phyloP scores from a whole-genome alignment of 2,888 invertebrate species.

The Prosapia bicincta region DNA sequence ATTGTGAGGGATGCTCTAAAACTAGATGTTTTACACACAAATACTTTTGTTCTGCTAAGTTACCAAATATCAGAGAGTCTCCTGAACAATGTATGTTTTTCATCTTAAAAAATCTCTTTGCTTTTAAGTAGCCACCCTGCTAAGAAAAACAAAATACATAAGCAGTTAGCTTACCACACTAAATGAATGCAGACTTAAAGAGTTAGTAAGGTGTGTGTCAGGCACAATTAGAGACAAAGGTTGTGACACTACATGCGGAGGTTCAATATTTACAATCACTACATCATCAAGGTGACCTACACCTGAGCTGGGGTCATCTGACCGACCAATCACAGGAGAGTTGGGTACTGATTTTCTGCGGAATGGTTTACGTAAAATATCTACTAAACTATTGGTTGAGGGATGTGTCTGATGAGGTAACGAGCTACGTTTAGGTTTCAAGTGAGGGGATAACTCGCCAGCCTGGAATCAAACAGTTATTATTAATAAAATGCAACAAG shows the following conservation, averaged over 20 bases:
- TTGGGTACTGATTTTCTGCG: constrained; percentile 53
- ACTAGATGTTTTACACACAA: too few relatives aligned
- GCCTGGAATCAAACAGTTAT: not conserved
- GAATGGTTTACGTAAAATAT: constrained; percentile 63
- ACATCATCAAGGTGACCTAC: constrained; percentile 27
- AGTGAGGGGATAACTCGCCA: not conserved
- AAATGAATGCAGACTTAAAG: constrained; percentile 24
- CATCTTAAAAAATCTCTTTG: too few relatives aligned
- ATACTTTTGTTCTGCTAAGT: too few relatives aligned
- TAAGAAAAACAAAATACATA: not conserved
- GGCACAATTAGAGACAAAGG: constrained; percentile 23
- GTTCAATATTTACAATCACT: constrained; percentile 20
- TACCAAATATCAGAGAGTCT: too few relatives aligned
- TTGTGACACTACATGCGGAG: constrained; percentile 5
- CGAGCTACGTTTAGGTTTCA: constrained; percentile 21
- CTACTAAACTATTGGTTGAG: constrained; percentile 52
- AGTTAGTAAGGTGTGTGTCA: constrained; percentile 17
- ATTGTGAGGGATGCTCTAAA: too few relatives aligned
- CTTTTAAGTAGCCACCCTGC: not conserved
- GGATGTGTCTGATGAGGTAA: constrained; percentile 26
- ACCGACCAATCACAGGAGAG: constrained; percentile 35
- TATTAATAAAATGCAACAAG: not conserved
- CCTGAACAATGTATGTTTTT: too few relatives aligned
- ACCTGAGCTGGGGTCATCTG: constrained; percentile 17
- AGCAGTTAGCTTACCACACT: constrained; percentile 27